Conservation (phyloP, 2,888 invertebrate genomes). For the Syrista parreyssii region DNA sequence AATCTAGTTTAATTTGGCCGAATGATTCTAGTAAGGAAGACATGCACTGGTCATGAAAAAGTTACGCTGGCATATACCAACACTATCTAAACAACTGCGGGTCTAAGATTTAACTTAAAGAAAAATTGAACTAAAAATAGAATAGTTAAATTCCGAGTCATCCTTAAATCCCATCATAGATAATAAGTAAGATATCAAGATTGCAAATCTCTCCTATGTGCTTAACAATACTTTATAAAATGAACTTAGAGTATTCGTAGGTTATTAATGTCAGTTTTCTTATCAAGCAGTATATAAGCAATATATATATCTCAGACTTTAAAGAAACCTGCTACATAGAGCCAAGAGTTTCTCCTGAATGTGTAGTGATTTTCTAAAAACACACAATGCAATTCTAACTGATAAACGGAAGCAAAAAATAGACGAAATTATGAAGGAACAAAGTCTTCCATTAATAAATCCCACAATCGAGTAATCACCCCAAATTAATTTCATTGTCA, state of each 20-base stretch:
- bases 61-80: neutral
- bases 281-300: neutral
- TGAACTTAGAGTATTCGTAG: neutral
- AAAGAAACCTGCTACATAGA: neutral
- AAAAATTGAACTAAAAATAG: neutral
- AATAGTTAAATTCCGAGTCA: neutral
- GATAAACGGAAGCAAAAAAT: neutral
- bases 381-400: neutral
- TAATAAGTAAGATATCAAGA: neutral
- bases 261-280: neutral
- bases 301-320: neutral
- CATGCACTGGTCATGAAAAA: conserved; percentile 20
- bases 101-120: neutral
- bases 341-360: neutral
- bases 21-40: conserved; percentile 16
- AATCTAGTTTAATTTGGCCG: conserved; percentile 15
- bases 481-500: neutral
- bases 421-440: neutral
- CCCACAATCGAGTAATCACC: neutral
- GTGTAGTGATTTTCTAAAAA: neutral
- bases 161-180: neutral
- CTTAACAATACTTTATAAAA: neutral
- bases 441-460: neutral
- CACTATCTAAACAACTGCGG: neutral
- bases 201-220: too few relatives aligned